These are phyloP conservation scores for Cebuella pygmaea DNA, from an alignment of 2,797 vertebrate genomes.

Conservation along the genomic window DNA sequence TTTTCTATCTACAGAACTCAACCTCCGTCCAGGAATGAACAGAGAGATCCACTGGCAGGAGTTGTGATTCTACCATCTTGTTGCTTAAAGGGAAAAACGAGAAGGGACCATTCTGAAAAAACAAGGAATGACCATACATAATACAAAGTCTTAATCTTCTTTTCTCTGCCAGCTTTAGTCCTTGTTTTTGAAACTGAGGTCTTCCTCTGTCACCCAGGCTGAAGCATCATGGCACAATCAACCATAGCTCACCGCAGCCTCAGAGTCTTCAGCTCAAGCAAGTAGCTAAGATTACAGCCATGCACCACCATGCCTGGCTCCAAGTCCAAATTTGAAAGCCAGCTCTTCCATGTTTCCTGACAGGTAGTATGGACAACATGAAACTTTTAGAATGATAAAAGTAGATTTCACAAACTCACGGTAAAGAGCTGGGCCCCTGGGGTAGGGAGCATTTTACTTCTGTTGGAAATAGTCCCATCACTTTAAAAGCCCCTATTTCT, in stretches of 20 bases:
- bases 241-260: background rate
- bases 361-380: background rate
- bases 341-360: background rate
- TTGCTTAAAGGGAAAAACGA: constrained; percentile 51
- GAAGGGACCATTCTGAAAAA: constrained; percentile 71
- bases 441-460: rapidly evolving
- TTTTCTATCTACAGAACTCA: constrained; percentile 85
- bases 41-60: constrained; percentile 83
- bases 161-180: rapidly evolving
- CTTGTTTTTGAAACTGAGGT: background rate
- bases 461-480: background rate
- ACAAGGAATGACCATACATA: constrained; percentile 74
- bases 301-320: background rate
- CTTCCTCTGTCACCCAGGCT: background rate
- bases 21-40: constrained; percentile 85
- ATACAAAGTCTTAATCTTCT: constrained; percentile 69
- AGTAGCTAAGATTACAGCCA: background rate
- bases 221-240: background rate
- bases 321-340: background rate
- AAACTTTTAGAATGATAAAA: background rate
- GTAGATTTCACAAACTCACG: background rate
- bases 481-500: background rate
- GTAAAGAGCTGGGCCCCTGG: rapidly evolving
- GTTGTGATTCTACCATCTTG: constrained; percentile 82
- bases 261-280: background rate